Base-by-base conservation (phyloP, 2,113 vertebrate species). In the Geococcyx californianus region DNA sequence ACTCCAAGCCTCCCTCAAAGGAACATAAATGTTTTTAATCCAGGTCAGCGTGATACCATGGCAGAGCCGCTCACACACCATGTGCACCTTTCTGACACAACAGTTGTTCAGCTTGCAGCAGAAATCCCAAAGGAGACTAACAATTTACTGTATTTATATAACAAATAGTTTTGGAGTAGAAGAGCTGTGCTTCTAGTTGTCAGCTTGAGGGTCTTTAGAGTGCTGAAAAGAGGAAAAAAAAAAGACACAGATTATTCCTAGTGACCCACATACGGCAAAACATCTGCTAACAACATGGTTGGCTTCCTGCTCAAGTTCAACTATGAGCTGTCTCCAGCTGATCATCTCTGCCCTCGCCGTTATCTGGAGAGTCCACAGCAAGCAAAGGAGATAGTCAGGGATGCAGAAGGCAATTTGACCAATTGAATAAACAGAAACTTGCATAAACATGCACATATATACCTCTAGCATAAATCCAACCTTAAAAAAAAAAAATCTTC, bases 211-310 rank as follows among this genome's bases (percentile, higher is more conserved):
- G 72, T 91, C 95, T 95, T 94, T 56, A 63, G 81, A 77, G 86
- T 76, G 51, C 40, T 94, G 82, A 92, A 92, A 94, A 93, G 52
- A 60, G 78, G 16, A 7, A 77, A 63, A 93, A 87, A 78, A 56
- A 51, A 40, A 67, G 56, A 94, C 83, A 81, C 66, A 77, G 49
- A 94, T 95, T 95, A 92, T 94, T 97, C 51, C 93, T 95, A 87
- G 90, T 96, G 97, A 97, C 96, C 96, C 94, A 95, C 90, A 96
- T 97, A 97, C 81, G 13, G 1, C 73, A 94, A 96, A 97, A 97
- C 97, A 97, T 97, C 97, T 97, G 97, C 94, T 93, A 70, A 94
- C 84, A 96, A 95, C 90, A 90, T 90, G 95, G 84, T 95, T 97
- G 97, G 97, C 97, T 95, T 94, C 67, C 80, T 95, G 97, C 97